These are phyloP conservation scores for Hippocampus kuda DNA, from an alignment of 2,797 vertebrate genomes.

Conservation along the genomic window DNA sequence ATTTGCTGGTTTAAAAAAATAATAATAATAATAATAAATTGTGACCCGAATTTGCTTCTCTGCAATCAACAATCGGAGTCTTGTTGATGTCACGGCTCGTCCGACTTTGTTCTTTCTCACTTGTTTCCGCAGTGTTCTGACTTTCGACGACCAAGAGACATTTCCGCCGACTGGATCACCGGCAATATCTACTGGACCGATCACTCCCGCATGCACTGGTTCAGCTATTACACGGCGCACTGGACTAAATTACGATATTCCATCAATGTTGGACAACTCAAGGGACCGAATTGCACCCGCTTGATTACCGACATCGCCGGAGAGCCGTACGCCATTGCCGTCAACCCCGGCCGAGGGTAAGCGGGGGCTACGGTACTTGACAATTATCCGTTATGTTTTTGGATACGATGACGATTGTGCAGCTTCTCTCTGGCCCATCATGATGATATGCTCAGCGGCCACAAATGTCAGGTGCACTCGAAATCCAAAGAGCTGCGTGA, in stretches of 20 bases:
- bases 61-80: neutral
- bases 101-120: neutral
- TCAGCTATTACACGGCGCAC: conserved; percentile 96
- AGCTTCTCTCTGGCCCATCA: neutral
- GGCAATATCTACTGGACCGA: conserved; percentile 99
- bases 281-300: conserved; percentile 90
- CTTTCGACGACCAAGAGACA: conserved; percentile 87
- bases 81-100: neutral
- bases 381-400: neutral
- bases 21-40: too few relatives aligned
- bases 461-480: neutral
- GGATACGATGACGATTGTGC: neutral
- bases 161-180: conserved; percentile 96
- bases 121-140: conserved; percentile 78
- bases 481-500: neutral
- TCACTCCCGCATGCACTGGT: conserved; percentile 98
- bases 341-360: conserved; percentile 88
- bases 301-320: conserved; percentile 93
- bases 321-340: conserved; percentile 91
- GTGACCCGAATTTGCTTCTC: too few relatives aligned
- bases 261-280: conserved; percentile 92
- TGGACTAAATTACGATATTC: conserved; percentile 97
- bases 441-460: neutral
- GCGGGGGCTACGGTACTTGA: conserved; percentile 22
- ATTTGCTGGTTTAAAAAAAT: neutral